Base-by-base conservation (phyloP, 2,888 invertebrate species). In the Lamproptera curius region DNA sequence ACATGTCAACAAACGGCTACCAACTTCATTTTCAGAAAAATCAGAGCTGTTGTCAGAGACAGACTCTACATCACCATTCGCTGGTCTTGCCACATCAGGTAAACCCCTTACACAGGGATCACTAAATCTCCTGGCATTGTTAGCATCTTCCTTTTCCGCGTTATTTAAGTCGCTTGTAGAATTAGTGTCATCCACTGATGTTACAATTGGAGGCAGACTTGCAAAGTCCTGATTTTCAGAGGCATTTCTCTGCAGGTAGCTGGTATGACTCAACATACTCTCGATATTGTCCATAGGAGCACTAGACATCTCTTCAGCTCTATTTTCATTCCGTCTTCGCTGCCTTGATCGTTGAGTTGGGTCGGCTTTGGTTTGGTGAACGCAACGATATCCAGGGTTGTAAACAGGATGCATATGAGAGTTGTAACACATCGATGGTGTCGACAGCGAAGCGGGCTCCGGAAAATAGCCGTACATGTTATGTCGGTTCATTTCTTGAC, bases 181-280 rank as follows among this genome's bases (percentile, higher is more conserved):
- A 53, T 88, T 87, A 5, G 88, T 87, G 52, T 87, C 86, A 5
- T 69, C 83, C 16, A 84, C 81, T 31, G 86, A 86, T 4, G 92
- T 90, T 38, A 92, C 91, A 48, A 91, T 91, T 0, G 94, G 92
- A 16, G 94, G 94, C 52, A 94, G 72, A 68, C 94, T 94, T 38
- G 93, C 89, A 61, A 87, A 91, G 57, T 91, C 91, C 53, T 85
- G 82, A 52, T 75, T 84, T 37, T 85, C 87, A 16, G 71, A 65
- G 50, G 75, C 74, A 59, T 72, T 76, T 70, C 82, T 86, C 74
- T 78, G 76, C 26, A 80, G 63, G 46, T 80, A 83, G 55, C 68
- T 73, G n/a, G 59, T 54, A 51, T 65, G 61, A 42, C 51, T 64
- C 20, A 58, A 47, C 17, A 57, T 60, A 38, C 65, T 59, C 38